Conservation (phyloP, 2,113 vertebrate genomes). For the Theristicus caerulescens region DNA sequence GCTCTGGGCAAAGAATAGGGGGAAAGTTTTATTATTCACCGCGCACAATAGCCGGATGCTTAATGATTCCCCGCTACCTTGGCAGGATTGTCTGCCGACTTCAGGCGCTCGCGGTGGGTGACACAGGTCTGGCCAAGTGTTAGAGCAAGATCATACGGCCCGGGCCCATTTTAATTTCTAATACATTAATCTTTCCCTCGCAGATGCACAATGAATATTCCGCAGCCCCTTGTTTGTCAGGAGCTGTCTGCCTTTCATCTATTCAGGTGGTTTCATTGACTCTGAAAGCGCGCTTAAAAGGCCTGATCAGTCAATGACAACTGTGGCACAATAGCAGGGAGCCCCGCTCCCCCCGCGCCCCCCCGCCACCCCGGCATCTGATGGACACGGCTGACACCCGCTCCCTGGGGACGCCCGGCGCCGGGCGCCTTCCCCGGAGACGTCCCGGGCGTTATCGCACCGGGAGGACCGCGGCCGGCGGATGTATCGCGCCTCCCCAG, state of each 20-base stretch:
- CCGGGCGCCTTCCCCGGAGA: conserved; percentile 81
- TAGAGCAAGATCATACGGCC: conserved; percentile 99
- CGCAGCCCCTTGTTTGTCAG: conserved; percentile 96
- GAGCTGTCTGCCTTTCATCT: conserved; percentile 98
- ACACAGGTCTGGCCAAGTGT: conserved; percentile 99
- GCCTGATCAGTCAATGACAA: conserved; percentile 99
- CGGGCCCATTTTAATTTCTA: conserved; percentile 99
- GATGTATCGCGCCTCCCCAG: conserved; percentile 89
- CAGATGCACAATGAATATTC: conserved; percentile 99
- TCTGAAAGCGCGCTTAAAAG: conserved; percentile 93
- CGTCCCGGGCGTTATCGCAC: conserved; percentile 87
- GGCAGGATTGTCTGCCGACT: conserved; percentile 96
- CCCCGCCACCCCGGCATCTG: conserved; percentile 67
- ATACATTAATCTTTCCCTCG: conserved; percentile 99
- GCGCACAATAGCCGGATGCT: conserved; percentile 95
- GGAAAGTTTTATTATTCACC: conserved; percentile 99
- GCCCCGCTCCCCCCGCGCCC: conserved; percentile 75
- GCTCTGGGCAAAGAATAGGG: conserved; percentile 84
- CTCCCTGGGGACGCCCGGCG: conserved; percentile 82
- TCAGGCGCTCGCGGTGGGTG: conserved; percentile 92
- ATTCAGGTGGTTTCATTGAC: conserved; percentile 98
- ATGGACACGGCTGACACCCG: conserved; percentile 94
- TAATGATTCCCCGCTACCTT: conserved; percentile 98
- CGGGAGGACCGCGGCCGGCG: conserved; percentile 87
- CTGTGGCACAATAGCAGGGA: conserved; percentile 87